Percentiles rank a stretch among this genome's conserved stretches.
Evolutionary conservation across 2,113 vertebrate genomes (phyloP).

Genomic region (Brachionichthys hirsutus): DNA sequence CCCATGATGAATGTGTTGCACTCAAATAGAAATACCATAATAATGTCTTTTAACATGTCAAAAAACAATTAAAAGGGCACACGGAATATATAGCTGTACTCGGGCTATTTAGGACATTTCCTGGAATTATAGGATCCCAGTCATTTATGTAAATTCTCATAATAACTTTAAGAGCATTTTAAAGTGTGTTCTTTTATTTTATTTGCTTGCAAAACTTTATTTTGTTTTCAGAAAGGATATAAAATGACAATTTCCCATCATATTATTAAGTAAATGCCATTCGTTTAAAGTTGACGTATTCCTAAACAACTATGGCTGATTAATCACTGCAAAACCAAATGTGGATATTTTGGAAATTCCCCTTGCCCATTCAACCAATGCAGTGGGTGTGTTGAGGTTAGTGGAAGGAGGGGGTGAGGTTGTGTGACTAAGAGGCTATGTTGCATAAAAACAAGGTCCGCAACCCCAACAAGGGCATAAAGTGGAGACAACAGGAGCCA

Average conservation of each 20-base stretch:
- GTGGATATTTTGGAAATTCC: constrained; percentile 70
- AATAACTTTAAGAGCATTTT: background rate
- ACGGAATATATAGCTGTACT: background rate
- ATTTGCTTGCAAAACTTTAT: too few relatives aligned
- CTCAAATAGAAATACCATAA: constrained; percentile 5
- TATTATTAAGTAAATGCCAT: too few relatives aligned
- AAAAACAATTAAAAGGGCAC: background rate
- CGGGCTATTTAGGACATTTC: background rate
- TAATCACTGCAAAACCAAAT: constrained; percentile 41
- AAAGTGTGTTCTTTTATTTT: background rate
- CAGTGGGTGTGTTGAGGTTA: constrained; percentile 61
- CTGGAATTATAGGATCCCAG: background rate
- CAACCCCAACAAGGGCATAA: constrained; percentile 35
- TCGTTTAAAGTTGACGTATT: background rate
- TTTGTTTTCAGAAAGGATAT: too few relatives aligned
- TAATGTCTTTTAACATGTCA: background rate
- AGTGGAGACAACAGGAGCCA: constrained; percentile 29
- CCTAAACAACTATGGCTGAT: constrained; percentile 22
- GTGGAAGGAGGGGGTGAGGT: constrained; percentile 44
- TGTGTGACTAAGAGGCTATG: constrained; percentile 66
- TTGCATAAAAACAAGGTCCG: constrained; percentile 68
- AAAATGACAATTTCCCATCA: too few relatives aligned
- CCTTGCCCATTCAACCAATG: constrained; percentile 22
- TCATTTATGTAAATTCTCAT: background rate
- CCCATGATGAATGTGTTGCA: constrained; percentile 38